Evolutionary conservation across 2,797 vertebrate species (phyloP).

Genomic region (Prunella strophiata): DNA sequence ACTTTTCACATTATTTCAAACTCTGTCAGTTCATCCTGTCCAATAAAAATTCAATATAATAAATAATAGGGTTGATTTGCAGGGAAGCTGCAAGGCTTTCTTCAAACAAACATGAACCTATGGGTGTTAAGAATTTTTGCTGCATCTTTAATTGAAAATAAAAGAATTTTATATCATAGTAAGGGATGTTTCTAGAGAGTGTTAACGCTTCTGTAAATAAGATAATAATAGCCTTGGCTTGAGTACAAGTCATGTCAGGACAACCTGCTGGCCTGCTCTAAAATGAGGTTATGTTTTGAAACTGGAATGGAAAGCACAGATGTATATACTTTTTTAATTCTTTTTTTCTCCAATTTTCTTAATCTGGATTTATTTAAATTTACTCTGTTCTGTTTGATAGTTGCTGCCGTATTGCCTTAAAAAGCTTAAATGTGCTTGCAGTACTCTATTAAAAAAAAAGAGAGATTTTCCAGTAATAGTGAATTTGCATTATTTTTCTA

Average conservation of each 20-base stretch:
- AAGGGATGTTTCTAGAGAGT: background rate
- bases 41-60: background rate
- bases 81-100: background rate
- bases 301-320: background rate
- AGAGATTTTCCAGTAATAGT: background rate
- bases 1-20: background rate
- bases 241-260: background rate
- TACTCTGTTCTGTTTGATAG: background rate
- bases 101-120: background rate
- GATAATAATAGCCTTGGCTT: background rate
- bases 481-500: background rate
- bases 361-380: conserved; percentile 8
- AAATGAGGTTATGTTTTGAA: conserved; percentile 1
- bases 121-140: background rate
- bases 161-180: background rate
- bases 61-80: background rate
- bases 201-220: background rate
- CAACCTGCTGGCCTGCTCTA: background rate
- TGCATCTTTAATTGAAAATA: background rate
- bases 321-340: background rate
- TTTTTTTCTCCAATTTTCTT: background rate
- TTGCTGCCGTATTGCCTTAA: background rate
- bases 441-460: background rate
- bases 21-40: background rate
- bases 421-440: background rate